Evolutionary conservation across 2,113 vertebrate species (phyloP).

Genomic region (Castor canadensis): DNA sequence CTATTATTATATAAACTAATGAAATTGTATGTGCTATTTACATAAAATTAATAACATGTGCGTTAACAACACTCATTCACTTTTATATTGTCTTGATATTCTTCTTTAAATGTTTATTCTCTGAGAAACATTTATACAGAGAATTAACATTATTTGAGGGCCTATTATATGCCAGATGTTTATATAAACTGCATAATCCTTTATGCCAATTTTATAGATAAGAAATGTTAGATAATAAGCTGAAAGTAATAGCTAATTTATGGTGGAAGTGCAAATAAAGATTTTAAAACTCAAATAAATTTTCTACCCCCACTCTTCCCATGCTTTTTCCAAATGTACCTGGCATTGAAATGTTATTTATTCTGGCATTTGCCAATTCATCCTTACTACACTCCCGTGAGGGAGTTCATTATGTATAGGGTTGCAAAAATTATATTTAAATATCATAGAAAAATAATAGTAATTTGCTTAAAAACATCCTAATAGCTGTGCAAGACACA

Average conservation of each 20-base stretch:
- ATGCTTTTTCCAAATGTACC: neutral
- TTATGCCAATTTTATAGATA: neutral
- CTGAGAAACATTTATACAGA: neutral
- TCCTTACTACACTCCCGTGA: neutral
- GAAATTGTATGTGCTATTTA: constrained; percentile 11
- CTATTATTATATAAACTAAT: constrained; percentile 5
- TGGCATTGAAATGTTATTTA: constrained; percentile 25
- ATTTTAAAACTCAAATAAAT: constrained; percentile 14
- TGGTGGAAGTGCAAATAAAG: neutral
- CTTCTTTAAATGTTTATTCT: no score
- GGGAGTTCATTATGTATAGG: constrained; percentile 14
- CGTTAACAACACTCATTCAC: neutral
- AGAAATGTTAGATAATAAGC: neutral
- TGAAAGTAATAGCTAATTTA: constrained; percentile 12
- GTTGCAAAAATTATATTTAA: constrained; percentile 36
- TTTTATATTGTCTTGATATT: constrained; percentile 35
- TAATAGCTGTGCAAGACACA: constrained; percentile 24
- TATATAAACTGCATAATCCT: neutral
- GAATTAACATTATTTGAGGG: constrained; percentile 26
- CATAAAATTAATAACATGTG: constrained; percentile 21
- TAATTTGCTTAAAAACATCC: constrained; percentile 50
- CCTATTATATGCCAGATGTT: neutral
- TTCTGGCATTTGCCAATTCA: constrained; percentile 8
- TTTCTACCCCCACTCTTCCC: neutral
- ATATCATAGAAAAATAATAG: constrained; percentile 45